Percentiles rank a stretch among this genome's conserved stretches.
phyloP scores from a whole-genome alignment of 2,888 invertebrate species.

The Eudasyphora cyanicolor region DNA sequence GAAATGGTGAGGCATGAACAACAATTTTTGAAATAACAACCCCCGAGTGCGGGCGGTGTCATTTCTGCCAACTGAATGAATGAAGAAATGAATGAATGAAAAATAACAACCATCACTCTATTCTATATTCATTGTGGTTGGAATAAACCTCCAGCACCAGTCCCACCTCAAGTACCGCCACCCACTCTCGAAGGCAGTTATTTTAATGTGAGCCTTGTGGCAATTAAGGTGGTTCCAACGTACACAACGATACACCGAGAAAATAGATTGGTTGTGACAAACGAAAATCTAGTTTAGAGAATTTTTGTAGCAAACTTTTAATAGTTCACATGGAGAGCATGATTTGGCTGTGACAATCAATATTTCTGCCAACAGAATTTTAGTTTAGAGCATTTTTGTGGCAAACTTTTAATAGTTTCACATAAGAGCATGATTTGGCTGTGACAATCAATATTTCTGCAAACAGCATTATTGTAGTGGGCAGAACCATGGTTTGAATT shows the following conservation, averaged over 20 bases:
- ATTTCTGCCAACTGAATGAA: no score
- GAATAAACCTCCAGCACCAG: background rate
- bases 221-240: conserved; percentile 50
- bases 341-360: no score
- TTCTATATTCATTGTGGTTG: background rate
- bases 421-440: no score
- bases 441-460: no score
- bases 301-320: no score
- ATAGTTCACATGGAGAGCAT: no score
- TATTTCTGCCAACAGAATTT: no score
- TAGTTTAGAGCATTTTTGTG: no score
- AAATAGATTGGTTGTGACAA: background rate
- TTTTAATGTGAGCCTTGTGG: conserved; percentile 54
- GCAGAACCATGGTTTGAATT: no score
- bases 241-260: background rate
- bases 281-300: background rate
- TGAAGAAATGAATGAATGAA: background rate
- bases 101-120: conserved; percentile 13
- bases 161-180: background rate
- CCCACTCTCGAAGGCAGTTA: conserved; percentile 37
- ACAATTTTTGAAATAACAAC: conserved; percentile 1
- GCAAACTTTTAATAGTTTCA: no score
- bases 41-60: background rate
- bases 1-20: background rate
- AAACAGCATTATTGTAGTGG: no score